Evolutionary conservation across 2,113 vertebrate genomes (phyloP).

Genomic region (Leptosomus discolor): DNA sequence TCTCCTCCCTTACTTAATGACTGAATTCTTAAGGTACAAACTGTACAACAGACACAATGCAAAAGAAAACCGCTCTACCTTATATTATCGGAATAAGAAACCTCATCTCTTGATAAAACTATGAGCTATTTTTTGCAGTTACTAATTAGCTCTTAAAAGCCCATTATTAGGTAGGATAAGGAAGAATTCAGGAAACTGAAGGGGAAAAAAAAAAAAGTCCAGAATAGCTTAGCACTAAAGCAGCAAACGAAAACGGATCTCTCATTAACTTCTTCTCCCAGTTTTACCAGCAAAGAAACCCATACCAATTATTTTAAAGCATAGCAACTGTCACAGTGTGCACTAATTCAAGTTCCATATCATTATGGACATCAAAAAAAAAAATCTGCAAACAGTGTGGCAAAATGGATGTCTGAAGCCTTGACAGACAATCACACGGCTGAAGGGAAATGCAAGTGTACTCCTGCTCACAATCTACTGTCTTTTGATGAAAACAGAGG

Average conservation of each 20-base stretch:
- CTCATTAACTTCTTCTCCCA: neutral
- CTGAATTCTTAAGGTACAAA: neutral
- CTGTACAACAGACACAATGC: neutral
- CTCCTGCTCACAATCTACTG: neutral
- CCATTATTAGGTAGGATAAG: neutral
- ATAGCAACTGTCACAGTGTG: neutral
- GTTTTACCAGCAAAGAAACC: neutral
- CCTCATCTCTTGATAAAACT: neutral
- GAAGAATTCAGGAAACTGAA: neutral
- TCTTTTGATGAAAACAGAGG: neutral
- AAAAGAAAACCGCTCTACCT: neutral
- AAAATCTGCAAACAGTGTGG: neutral
- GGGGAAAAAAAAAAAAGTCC: neutral
- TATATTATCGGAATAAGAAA: neutral
- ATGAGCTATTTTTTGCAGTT: neutral
- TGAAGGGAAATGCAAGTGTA: neutral
- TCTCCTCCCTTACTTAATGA: neutral
- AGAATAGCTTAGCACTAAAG: neutral
- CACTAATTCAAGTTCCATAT: neutral
- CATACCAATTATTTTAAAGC: neutral
- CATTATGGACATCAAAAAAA: neutral
- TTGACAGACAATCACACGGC: neutral
- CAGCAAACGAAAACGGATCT: neutral
- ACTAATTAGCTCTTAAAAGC: neutral
- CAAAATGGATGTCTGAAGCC: neutral